Evolutionary conservation across 2,888 invertebrate species (phyloP), one percentile per base, ranked within the genome.

Genomic region (Ichneumon xanthorius): DNA sequence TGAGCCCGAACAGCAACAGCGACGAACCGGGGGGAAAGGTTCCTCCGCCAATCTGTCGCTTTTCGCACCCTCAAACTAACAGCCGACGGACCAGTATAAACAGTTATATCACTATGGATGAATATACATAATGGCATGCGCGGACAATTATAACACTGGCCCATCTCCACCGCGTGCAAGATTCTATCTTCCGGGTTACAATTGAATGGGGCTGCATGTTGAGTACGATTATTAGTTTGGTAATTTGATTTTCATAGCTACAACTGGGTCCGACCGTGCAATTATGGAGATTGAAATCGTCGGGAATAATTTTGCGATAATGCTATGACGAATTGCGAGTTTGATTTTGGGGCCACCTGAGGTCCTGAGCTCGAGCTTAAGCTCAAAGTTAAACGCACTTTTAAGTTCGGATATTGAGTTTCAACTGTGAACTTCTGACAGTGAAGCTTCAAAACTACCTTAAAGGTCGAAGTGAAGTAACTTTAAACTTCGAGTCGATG

Each of bases 21-120:
- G 53, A 48, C 40, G 19, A 45, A 22, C 19, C 22, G 14, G 30
- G 30, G 40, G 30, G 61, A 63, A 61, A 48, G 16, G 55, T 70
- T 73, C 14, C 70, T 65, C 75, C 48, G 45, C 65, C 82, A 79
- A 82, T 82, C 63, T 79, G 75, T 85, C 85, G 65, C 63, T 71
- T 82, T 82, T 82, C 75, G 58, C 70, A 58, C 75, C 79, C 78
- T 65, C 73, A 19, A 81, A 80, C 77, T 53, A 45, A 30, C 58
- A 55, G 48, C 26, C 80, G 73, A 53, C 9, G 22, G 30, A 33
- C 48, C 65, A 40, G 6, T 53, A 40, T 40, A 67, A 53, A 78
- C 45, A 22, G 33, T 75, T 22, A 71, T 33, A 40, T 63, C 40
- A 14, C 53, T 3, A 11, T 6, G 14, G 22, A 37, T 53, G 33